Evolutionary conservation across 2,888 invertebrate genomes (phyloP), one percentile per base, ranked within the genome.

Genomic region (Escarpia spicata): DNA sequence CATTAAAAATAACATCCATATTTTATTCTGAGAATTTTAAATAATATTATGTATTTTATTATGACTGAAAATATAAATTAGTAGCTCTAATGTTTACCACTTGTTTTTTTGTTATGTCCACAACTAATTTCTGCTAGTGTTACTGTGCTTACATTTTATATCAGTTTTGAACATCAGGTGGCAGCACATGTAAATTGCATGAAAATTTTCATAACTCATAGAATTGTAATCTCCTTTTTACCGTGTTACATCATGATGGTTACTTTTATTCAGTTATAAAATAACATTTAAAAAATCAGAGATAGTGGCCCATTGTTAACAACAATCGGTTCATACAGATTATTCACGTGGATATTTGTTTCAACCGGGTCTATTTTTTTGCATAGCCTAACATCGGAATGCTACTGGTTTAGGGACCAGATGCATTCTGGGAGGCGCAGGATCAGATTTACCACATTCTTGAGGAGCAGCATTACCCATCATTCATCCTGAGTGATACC

Each of bases 401-500:
- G 15, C 43, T 37, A 31, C 15, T 92, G 31, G 58, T 31, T 92
- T 93, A 96, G 95, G 96, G 96, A 19, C 96, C 95, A 90, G 96
- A 96, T 37, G 95, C 95, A 43, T 98, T 98, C 96, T 98, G 98
- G 95, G 98, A 98, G 96, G 98, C 98, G 43, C 98, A 98, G 96
- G 97, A 98, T 43, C 97, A 97, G 93, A 98, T 98, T 12, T 97
- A 98, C 19, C 97, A 98, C 95, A 97, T 98, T 0, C 97, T 99
- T 93, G 98, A 98, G 96, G 98, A 98, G 94, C 98, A 98, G 96
- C 98, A 98, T 96, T 99, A 98, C 96, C 98, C 98, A 92, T 98
- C 98, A 2, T 99, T 99, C 96, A 97, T 99, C 92, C 97, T 98
- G 93, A 98, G 98, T 95, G 98, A 98, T 94, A 98, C 98, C 95